Evolutionary conservation across 1,140 invertebrate species (phyloP), one percentile per base, ranked within the genome.

Genomic region (Oedothorax gibbosus): DNA sequence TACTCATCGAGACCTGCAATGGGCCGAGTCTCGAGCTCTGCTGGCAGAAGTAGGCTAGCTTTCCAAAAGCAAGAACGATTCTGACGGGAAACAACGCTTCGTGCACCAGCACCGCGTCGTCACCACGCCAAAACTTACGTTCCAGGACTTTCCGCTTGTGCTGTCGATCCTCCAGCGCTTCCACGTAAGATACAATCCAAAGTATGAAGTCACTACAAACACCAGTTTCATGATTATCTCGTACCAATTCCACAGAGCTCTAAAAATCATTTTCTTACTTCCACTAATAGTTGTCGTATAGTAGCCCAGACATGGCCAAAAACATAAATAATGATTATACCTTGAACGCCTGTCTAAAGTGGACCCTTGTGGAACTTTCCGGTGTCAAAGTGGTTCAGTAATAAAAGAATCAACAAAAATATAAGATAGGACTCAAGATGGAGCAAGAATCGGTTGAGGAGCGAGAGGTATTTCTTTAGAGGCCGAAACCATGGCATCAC

Each of bases 61-160:
- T 91, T 73, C 92, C 91, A 86, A 90, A 94, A 53, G 93, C 93
- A 91, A 95, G 93, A 73, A 95, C 94, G n/a, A n/a, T n/a, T n/a
- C n/a, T n/a, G n/a, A n/a, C n/a, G n/a, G n/a, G n/a, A n/a, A n/a
- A n/a, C n/a, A n/a, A n/a, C n/a, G n/a, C n/a, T n/a, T n/a, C n/a
- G n/a, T n/a, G n/a, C n/a, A n/a, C n/a, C n/a, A n/a, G n/a, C n/a
- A n/a, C n/a, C n/a, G n/a, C n/a, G n/a, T n/a, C n/a, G n/a, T n/a
- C n/a, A n/a, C n/a, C n/a, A n/a, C n/a, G n/a, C n/a, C n/a, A n/a
- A n/a, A n/a, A n/a, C n/a, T n/a, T n/a, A n/a, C n/a, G n/a, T n/a
- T n/a, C n/a, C n/a, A n/a, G n/a, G n/a, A n/a, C n/a, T n/a, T n/a
- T n/a, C n/a, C n/a, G n/a, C n/a, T n/a, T n/a, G n/a, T n/a, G n/a